phyloP scores from a whole-genome alignment of 2,888 invertebrate species.

The Agelastica alni region DNA sequence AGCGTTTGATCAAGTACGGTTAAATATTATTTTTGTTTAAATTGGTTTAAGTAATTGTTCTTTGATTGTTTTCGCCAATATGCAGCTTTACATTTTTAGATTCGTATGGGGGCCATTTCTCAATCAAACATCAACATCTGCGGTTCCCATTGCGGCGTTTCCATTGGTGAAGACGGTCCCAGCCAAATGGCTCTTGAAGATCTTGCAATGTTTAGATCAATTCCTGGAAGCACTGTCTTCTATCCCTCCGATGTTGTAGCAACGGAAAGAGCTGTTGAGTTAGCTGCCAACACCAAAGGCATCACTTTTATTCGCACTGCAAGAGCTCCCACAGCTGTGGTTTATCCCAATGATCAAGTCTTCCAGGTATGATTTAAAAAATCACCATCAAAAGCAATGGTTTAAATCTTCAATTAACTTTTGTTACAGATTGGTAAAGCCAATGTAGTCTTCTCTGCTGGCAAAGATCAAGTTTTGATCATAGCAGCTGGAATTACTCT shows the following conservation, averaged over 20 bases:
- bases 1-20: conserved; percentile 90
- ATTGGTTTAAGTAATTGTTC: too few relatives aligned
- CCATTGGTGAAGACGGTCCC: conserved; percentile 98
- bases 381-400: neutral
- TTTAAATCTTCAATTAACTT: conserved; percentile 7
- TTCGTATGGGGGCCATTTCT: conserved; percentile 98
- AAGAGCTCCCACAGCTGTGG: conserved; percentile 82
- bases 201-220: conserved; percentile 88
- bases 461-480: conserved; percentile 76
- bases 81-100: too few relatives aligned
- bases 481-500: conserved; percentile 92
- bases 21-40: too few relatives aligned
- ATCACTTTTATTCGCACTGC: conserved; percentile 91
- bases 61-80: too few relatives aligned
- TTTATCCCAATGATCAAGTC: conserved; percentile 81
- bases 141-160: conserved; percentile 96
- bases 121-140: conserved; percentile 95
- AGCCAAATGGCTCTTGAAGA: conserved; percentile 99
- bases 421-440: conserved; percentile 66
- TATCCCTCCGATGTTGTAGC: conserved; percentile 92
- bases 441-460: conserved; percentile 74
- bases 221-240: conserved; percentile 81
- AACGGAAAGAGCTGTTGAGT: conserved; percentile 89
- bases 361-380: conserved; percentile 66
- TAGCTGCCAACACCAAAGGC: conserved; percentile 92